Base-by-base conservation (phyloP, 2,888 invertebrate species). In the Hylaea fasciaria region DNA sequence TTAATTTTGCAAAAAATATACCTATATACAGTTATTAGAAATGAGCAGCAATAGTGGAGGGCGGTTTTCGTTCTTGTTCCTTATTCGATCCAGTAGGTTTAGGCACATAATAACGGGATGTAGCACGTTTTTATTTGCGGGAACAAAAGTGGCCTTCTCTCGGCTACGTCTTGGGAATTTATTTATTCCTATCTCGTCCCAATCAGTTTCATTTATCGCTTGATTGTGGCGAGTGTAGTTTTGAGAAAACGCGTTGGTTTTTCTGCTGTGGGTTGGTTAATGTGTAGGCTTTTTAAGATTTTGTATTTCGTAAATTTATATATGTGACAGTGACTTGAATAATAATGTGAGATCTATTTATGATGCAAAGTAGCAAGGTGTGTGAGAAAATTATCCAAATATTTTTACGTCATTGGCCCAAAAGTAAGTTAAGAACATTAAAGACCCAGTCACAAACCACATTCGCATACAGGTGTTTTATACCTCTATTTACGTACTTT, bases 71-170 rank as follows among this genome's bases (percentile, higher is more conserved):
- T 51, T 57, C 39, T 39, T 64, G 53, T 59, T 55, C 35, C 51
- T 57, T 49, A 63, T 48, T 62, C 64, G 58, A 46, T 54, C 37
- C 37, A 66, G 65, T 68, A 66, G 62, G 65, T 70, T 71, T 69
- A n/a, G n/a, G n/a, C n/a, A 68, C 71, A 69, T 70, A 73, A 73
- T 66, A 69, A 69, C 59, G 65, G 60, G 57, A 67, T 68, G 62
- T 71, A 63, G 65, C 64, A 66, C 57, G 65, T 70, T 66, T 73
- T 73, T 72, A 76, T 71, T 73, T 73, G 67, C 56, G 61, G 68
- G 55, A 61, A 71, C 69, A 68, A 68, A 68, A 76, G 71, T 69
- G 68, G 67, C 52, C 59, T 54, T 64, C 58, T 57, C 48, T 51
- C 45, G 65, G 50, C 48, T 56, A 60, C 65, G 61, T 64, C 57